Base-by-base conservation (phyloP, 2,797 vertebrate species). In the Odontamblyopus lacepedii region DNA sequence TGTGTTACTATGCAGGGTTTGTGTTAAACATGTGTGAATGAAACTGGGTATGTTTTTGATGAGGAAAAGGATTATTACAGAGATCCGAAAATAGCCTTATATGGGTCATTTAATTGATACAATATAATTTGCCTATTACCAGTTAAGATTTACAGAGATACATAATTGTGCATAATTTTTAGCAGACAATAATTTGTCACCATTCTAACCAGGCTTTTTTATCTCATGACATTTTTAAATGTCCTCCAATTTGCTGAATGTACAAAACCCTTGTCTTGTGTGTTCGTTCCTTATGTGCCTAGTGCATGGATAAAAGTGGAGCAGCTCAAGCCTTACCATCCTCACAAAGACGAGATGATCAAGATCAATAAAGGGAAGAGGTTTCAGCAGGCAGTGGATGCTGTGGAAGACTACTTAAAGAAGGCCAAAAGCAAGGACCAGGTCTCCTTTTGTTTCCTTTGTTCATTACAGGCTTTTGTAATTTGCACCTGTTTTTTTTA, bases 301-400 rank as follows among this genome's bases (percentile, higher is more conserved):
- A 98, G 98, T 89, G 98, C 98, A 72, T 99, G 98, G 98, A 99
- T 99, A 89, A 99, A 99, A 93, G 96, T 99, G 67, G 98, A 99
- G 69, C 98, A 99, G 89, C 94, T 99, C 88, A 99, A 99, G 89
- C 97, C 98, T 3, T 99, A 99, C 81, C 96, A 99, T 74, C 87
- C 94, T 71, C 97, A 99, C 92, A 99, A 99, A 90, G 98, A 99
- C 71, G 98, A 99, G 87, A 99, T 99, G 98, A 97, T 98, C 85
- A 99, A 99, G 92, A 96, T 97, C 73, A 98, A 98, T 85, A 99
- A 99, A 93, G 98, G 98, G 70, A 99, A 99, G 78, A 95, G 98
- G 61, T 99, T 99, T 88, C 98, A 99, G 89, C 98, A 99, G 85
- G 98, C 98, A 0, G 97, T 99, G 12, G 97, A 99, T 74, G 97